A percentile compares a stretch with the other conserved stretches of the same genome.
These are phyloP conservation scores for Cataglyphis altisquamis DNA, from an alignment of 2,888 invertebrate species.

Conservation along the genomic window DNA sequence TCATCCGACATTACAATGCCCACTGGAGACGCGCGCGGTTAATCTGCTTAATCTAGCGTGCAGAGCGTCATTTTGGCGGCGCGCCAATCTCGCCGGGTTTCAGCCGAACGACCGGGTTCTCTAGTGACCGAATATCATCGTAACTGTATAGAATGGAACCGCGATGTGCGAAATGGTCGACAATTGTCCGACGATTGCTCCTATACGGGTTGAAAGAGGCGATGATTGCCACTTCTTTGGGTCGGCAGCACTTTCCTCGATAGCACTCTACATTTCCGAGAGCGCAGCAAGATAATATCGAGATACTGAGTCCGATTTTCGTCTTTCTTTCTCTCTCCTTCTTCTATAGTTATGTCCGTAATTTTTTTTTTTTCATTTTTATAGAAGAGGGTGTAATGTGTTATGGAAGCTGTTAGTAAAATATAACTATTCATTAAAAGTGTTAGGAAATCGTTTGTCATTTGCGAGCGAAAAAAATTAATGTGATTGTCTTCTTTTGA, in stretches of 20 bases:
- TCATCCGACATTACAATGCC: constrained; percentile 46
- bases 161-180: constrained; percentile 17
- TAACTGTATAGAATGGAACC: constrained; percentile 29
- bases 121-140: constrained; percentile 36
- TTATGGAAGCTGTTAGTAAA: neutral
- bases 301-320: neutral
- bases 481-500: neutral
- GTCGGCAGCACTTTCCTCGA: neutral
- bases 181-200: constrained; percentile 36
- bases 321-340: neutral
- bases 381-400: neutral
- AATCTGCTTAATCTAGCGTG: constrained; percentile 70
- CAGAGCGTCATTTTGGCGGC: constrained; percentile 58
- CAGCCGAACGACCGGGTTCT: constrained; percentile 11
- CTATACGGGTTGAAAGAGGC: constrained; percentile 11
- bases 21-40: constrained; percentile 61
- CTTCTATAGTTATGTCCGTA: neutral
- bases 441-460: neutral
- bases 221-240: constrained; percentile 18
- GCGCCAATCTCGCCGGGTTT: constrained; percentile 53
- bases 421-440: neutral
- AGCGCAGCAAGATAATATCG: neutral
- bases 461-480: constrained; percentile 11
- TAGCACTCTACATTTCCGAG: neutral
- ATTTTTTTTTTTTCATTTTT: neutral